Base-by-base conservation (phyloP, 2,888 invertebrate species). In the Rhagonycha fulva region DNA sequence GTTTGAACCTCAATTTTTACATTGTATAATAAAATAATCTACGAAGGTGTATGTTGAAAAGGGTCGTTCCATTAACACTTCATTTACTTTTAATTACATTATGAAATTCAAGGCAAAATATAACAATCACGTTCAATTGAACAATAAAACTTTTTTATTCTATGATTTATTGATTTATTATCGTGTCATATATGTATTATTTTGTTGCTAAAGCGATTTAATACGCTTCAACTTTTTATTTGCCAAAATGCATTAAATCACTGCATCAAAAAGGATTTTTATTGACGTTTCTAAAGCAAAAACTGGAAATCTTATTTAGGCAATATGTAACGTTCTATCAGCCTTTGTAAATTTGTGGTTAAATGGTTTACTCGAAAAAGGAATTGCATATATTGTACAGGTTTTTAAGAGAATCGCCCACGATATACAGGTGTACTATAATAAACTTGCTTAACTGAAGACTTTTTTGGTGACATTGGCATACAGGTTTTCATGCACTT, bases 381-480 rank as follows among this genome's bases (percentile, higher is more conserved):
- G 69, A 63, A 62, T 30, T 62, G 60, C 60, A 68, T 30, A 47
- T 30, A 72, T 67, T 66, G 30, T 47, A 69, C 73, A 68, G 62
- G 68, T 62, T 73, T 69, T 73, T 73, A 69, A 69, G 70, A 73
- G 30, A 63, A 70, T 63, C 74, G 68, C 74, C 74, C 74, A 74
- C 74, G 63, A 47, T 60, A 70, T 68, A 74, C 66, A 74, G 60
- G 74, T 74, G 69, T 74, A 66, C 68, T 67, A 68, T 62, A 74
- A 70, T 71, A 75, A 72, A 72, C 68, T 69, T 26, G 75, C 30
- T 63, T 30, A 60, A 30, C n/a, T 14, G 60, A 63, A 30, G 47
- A 72, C 75, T 72, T 75, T 75, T 75, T 75, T 69, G 75, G 75
- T 26, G 72, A 75, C 75, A 69, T 69, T 72, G 72, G 68, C 71